Base-by-base conservation (phyloP, 1,140 invertebrate species). In the Drosophila serrata region DNA sequence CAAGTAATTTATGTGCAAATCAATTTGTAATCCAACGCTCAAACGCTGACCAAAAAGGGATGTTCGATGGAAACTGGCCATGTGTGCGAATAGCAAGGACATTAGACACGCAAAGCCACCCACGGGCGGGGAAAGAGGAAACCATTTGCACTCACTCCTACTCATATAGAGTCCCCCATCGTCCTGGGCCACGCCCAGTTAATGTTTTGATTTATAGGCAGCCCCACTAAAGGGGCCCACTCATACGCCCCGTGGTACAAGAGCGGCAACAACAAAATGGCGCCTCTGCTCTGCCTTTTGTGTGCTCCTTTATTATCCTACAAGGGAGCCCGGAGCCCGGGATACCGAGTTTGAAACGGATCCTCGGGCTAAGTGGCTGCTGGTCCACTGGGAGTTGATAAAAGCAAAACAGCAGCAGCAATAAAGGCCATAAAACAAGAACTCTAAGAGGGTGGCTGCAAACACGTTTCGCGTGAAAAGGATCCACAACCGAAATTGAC, bases 201-300 rank as follows among this genome's bases (percentile, higher is more conserved):
- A 90, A 90, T 90, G 85, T 62, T 85, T 90, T 90, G 85, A 90
- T 90, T 90, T 90, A 90, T 90, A 46, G 58, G 39, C 82, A 48
- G 46, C 22, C 55, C 40, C 62, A 78, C 75, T 56, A 72, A 65
- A 58, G 55, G 46, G 40, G 55, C 67, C 67, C 33, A 39, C 45
- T 60, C 64, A 70, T 69, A 81, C 62, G 81, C 76, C 64, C 46
- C 56, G 33, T 39, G 53, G 61, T 45, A 49, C 53, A 37, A 79
- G 59, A 74, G 59, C 61, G 40, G 37, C 19, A 12, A 6, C 45
- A 58, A 46, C 51, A 48, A 78, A 77, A 68, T 77, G 75, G 57
- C 57, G 45, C 57, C 51, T 75, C 58, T 24, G 39, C 46, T 22
- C 48, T 35, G 39, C 29, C 62, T 35, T 69, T 67, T 65, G 58